phyloP scores from a whole-genome alignment of 2,797 vertebrate genomes.

The Enteromius trimaculatus region DNA sequence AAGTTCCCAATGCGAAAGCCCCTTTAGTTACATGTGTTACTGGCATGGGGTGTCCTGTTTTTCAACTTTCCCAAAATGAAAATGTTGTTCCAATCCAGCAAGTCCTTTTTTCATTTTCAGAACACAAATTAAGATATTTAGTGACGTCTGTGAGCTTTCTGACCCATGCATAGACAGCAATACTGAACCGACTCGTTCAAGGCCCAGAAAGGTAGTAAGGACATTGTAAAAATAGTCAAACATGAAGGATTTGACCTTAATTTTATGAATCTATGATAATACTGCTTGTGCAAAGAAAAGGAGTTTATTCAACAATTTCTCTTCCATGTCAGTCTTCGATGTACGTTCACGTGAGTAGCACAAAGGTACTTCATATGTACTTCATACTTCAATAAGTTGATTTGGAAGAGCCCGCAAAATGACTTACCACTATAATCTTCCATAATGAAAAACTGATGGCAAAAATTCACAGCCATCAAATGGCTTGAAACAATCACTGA shows the following conservation, averaged over 20 bases:
- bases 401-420: neutral
- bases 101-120: neutral
- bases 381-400: neutral
- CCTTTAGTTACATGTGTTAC: neutral
- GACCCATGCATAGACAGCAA: neutral
- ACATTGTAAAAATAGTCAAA: neutral
- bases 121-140: neutral
- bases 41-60: neutral
- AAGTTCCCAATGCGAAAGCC: neutral
- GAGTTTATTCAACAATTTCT: neutral
- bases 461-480: slow-evolving; percentile 2
- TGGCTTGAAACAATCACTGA: neutral
- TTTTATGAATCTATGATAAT: neutral
- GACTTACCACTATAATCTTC: neutral
- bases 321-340: neutral
- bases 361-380: neutral
- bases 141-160: neutral
- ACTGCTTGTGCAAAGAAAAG: neutral
- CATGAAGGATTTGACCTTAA: neutral
- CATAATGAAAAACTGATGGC: neutral
- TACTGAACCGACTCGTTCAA: neutral
- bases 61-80: neutral
- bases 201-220: neutral
- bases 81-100: neutral
- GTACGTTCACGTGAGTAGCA: no score